These are phyloP conservation scores for Lepidurus arcticus DNA, from an alignment of 1,140 invertebrate genomes.

Conservation along the genomic window DNA sequence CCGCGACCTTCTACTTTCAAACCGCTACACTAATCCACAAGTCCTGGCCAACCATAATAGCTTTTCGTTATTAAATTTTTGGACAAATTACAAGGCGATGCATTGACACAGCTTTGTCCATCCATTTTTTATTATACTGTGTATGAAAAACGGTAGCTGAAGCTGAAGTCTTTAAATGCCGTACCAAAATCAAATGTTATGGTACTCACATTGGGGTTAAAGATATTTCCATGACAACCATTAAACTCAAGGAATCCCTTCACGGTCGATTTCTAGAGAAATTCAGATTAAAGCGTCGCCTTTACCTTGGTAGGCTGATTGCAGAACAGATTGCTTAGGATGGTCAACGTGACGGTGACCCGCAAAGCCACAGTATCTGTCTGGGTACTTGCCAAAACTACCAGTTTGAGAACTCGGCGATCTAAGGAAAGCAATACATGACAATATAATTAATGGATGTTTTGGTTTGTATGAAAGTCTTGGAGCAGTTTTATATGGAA, in stretches of 20 bases:
- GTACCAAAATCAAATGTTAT: neutral
- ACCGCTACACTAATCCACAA: neutral
- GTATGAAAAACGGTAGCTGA: neutral
- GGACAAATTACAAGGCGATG: neutral
- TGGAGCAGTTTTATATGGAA: too few relatives aligned
- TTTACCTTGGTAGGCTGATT: conserved; percentile 5
- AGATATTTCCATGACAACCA: conserved; percentile 5
- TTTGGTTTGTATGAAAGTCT: too few relatives aligned
- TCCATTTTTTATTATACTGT: neutral
- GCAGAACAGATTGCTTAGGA: neutral
- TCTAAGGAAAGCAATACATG: neutral
- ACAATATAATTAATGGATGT: too few relatives aligned
- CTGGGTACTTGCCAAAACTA: neutral
- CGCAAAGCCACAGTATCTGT: neutral
- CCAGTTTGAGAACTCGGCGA: neutral
- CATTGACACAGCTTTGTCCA: neutral
- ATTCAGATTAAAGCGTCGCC: neutral
- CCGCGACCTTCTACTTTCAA: neutral
- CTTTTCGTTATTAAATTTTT: conserved; percentile 13
- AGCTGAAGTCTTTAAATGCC: neutral
- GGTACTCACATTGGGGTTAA: too few relatives aligned
- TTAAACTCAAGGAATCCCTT: neutral
- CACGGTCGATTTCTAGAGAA: neutral
- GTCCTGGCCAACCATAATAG: neutral
- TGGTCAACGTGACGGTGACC: neutral